Percentiles rank a stretch among this genome's conserved stretches.
Conservation (phyloP, 2,113 vertebrate genomes). For the Trogon surrucura region DNA sequence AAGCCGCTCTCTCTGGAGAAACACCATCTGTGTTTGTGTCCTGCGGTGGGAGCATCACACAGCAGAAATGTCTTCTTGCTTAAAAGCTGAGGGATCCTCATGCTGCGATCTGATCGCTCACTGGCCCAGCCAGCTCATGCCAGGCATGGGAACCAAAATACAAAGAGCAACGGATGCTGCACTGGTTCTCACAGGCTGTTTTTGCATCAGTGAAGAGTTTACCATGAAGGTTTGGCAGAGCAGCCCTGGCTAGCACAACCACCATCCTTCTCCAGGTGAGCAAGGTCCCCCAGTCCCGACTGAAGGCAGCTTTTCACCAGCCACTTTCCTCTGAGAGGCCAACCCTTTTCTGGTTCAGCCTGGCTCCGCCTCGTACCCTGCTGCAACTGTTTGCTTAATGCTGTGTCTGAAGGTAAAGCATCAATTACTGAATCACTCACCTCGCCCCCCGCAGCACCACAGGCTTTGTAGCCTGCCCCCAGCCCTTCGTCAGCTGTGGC, state of each 20-base stretch:
- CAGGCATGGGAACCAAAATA: not conserved
- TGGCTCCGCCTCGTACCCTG: not conserved
- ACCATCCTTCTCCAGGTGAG: not conserved
- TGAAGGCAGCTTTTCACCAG: not conserved
- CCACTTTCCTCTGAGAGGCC: not conserved
- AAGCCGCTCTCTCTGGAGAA: not conserved
- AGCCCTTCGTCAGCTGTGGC: not conserved
- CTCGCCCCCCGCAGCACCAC: not conserved
- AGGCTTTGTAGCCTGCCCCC: not conserved
- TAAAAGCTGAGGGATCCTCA: not conserved
- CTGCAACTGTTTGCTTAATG: not conserved
- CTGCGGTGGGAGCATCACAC: not conserved
- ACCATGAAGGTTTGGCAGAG: not conserved
- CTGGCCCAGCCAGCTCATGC: too few species aligned
- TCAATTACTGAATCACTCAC: not conserved
- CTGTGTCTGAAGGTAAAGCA: slow-evolving; percentile 3
- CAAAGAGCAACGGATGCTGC: not conserved
- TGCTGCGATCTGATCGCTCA: not conserved
- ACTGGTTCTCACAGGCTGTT: not conserved
- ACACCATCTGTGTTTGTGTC: not conserved
- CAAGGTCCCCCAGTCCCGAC: not conserved
- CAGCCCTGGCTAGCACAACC: not conserved
- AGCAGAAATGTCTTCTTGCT: not conserved
- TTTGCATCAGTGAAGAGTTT: too few species aligned
- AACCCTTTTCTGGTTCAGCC: not conserved